Base-by-base conservation (phyloP, 2,797 vertebrate genomes). In the Sebastes trivittatus region DNA sequence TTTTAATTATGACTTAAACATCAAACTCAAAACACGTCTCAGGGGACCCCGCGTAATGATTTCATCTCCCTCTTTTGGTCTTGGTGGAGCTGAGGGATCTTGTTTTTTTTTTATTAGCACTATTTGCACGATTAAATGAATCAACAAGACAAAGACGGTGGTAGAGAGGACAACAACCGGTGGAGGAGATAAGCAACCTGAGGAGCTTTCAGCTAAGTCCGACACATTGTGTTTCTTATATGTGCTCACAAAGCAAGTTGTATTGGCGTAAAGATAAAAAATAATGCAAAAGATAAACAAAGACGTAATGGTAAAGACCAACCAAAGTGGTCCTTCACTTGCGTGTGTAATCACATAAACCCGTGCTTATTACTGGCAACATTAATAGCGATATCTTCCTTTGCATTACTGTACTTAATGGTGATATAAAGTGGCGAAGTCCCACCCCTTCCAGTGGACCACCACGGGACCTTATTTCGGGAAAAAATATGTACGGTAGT, bases 1-100 rank as follows among this genome's bases (percentile, higher is more conserved):
- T 96, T 96, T 95, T 95, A 96, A 96, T 96, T 96, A 95, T 90
- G 93, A 94, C 90, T 94, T 94, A 81, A 95, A 94, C 94, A 94
- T 94, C 91, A 89, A 90, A 95, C 93, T 92, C 88, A 82, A 78
- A 92, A 89, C 72, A 88, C 63, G 88, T 93, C 94, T 94, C 92
- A 74, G 89, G 93, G 93, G 94, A 94, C 85, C 77, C 86, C 72
- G 88, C 85, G 86, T 94, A 95, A 95, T 94, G 71, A 93, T 91
- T 90, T 89, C 88, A 85, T 68, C 78, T 73, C 80, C 70, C 74
- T 72, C 54, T 78, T 89, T 80, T 79, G 65, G 76, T 81, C 75
- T 52, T 70, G 84, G 56, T 61, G 72, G 58, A 73, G 86, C 78
- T 70, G 58, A 74, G 69, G 63, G 82, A 59, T 73, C 64, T 72